Percentiles rank a stretch among this genome's conserved stretches.
Evolutionary conservation across 1,140 invertebrate species (phyloP).

Genomic region (Atta cephalotes): DNA sequence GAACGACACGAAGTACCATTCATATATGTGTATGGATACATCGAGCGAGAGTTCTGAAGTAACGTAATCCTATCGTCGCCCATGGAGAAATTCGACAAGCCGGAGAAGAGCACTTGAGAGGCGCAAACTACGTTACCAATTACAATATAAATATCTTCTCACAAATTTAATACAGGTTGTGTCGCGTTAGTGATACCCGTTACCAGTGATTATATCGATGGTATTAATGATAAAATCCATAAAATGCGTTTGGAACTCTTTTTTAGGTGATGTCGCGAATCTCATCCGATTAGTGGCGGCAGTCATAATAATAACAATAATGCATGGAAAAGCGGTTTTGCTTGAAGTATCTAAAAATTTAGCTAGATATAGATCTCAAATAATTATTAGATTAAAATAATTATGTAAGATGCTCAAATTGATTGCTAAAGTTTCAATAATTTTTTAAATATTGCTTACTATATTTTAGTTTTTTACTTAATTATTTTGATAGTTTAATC

Average conservation of each 20-base stretch:
- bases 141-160: constrained; percentile 6
- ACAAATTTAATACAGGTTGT: background rate
- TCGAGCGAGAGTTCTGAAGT: constrained; percentile 8
- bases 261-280: background rate
- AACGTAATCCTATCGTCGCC: constrained; percentile 46
- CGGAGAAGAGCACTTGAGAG: background rate
- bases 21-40: constrained; percentile 5
- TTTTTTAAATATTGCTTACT: too few relatives aligned
- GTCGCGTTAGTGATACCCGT: background rate
- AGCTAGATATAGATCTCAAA: too few relatives aligned
- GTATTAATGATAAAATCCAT: constrained; percentile 19
- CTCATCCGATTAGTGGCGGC: background rate
- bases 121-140: constrained; percentile 28
- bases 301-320: constrained; percentile 76
- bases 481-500: too few relatives aligned
- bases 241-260: background rate
- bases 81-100: background rate
- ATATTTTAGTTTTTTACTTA: too few relatives aligned
- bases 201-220: constrained; percentile 32
- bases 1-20: constrained; percentile 44
- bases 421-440: too few relatives aligned
- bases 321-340: background rate
- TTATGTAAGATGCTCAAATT: too few relatives aligned
- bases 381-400: too few relatives aligned
- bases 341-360: too few relatives aligned